These are phyloP conservation scores for Verasper variegatus DNA, from an alignment of 2,113 vertebrate genomes.

Conservation along the genomic window DNA sequence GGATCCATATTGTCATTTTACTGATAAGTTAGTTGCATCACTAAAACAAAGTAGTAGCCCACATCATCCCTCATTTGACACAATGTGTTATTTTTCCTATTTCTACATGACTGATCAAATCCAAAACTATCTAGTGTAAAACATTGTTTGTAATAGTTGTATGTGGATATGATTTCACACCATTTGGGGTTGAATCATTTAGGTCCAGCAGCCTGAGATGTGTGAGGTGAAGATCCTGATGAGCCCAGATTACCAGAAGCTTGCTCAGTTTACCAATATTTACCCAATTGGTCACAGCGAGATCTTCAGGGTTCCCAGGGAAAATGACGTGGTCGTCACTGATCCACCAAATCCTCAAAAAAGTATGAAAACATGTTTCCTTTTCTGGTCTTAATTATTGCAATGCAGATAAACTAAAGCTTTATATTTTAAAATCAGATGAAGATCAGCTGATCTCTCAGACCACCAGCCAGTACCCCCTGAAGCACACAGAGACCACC, in stretches of 20 bases:
- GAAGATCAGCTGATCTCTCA: constrained; percentile 86
- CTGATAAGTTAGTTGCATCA: neutral
- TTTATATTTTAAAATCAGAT: constrained; percentile 22
- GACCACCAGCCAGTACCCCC: constrained; percentile 91
- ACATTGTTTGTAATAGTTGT: neutral
- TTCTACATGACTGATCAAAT: too few species aligned
- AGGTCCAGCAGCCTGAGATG: constrained; percentile 92
- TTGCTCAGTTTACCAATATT: constrained; percentile 86
- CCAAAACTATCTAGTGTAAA: too few species aligned
- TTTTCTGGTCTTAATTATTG: neutral
- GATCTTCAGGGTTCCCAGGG: constrained; percentile 87
- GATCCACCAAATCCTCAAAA: constrained; percentile 84
- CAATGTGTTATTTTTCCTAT: too few species aligned
- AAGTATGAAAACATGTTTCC: constrained; percentile 75
- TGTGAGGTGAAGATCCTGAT: constrained; percentile 91
- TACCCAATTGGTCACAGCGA: constrained; percentile 90
- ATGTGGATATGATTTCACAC: neutral
- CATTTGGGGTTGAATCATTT: constrained; percentile 33
- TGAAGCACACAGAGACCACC: constrained; percentile 88
- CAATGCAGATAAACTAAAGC: neutral
- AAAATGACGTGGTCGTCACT: constrained; percentile 87
- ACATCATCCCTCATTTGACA: too few species aligned
- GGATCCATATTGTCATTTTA: neutral
- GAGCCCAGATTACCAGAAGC: constrained; percentile 84
- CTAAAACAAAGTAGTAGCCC: neutral